These are phyloP conservation scores for Larimichthys polyactis DNA, from an alignment of 2,113 vertebrate genomes.

Conservation along the genomic window DNA sequence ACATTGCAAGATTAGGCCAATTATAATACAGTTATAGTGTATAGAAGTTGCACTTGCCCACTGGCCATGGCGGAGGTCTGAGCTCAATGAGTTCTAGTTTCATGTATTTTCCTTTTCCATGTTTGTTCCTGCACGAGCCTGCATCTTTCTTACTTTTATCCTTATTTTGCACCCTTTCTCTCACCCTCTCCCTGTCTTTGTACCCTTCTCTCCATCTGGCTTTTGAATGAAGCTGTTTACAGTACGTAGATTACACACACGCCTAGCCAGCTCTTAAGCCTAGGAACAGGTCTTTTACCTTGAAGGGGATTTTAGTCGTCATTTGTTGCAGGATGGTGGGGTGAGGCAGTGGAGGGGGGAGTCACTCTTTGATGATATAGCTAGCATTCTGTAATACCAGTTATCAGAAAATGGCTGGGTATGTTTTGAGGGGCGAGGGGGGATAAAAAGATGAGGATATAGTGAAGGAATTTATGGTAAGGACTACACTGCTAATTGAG, in stretches of 20 bases:
- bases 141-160: background rate
- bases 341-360: slow-evolving; percentile 24
- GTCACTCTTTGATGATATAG: slow-evolving; percentile 68
- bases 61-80: too few relatives aligned
- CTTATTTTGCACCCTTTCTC: background rate
- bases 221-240: slow-evolving; percentile 56
- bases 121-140: background rate
- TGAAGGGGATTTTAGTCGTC: slow-evolving; percentile 71
- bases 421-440: slow-evolving; percentile 25
- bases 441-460: slow-evolving; percentile 46
- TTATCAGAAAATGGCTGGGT: slow-evolving; percentile 46
- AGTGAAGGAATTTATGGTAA: slow-evolving; percentile 15
- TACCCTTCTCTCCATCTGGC: slow-evolving; percentile 7
- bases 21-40: too few relatives aligned
- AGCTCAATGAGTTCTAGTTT: background rate
- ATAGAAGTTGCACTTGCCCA: too few relatives aligned
- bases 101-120: background rate
- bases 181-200: background rate
- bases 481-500: slow-evolving; percentile 15
- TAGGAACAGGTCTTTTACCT: slow-evolving; percentile 58
- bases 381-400: slow-evolving; percentile 53
- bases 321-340: slow-evolving; percentile 39
- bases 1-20: too few relatives aligned
- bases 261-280: slow-evolving; percentile 47
- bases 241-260: slow-evolving; percentile 48